A percentile compares a stretch with the other conserved stretches of the same genome.
phyloP scores from a whole-genome alignment of 2,888 invertebrate species.

The Lasius fuliginosus region DNA sequence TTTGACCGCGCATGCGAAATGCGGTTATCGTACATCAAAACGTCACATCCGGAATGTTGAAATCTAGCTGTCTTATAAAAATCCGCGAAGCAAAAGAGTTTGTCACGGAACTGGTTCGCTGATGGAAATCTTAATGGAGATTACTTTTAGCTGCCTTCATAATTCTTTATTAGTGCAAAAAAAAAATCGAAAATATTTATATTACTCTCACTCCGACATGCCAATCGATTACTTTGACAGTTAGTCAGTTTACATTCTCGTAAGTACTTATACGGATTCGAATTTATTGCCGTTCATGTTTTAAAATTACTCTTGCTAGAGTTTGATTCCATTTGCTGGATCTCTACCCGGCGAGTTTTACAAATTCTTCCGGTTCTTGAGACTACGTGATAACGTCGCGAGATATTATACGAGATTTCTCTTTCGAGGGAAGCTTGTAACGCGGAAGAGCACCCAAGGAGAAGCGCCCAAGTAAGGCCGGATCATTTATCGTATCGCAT shows the following conservation, averaged over 20 bases:
- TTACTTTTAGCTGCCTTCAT: background rate
- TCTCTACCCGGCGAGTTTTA: conserved; percentile 15
- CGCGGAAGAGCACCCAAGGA: conserved; percentile 35
- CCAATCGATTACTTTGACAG: background rate
- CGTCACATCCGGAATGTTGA: conserved; percentile 62
- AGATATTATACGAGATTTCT: conserved; percentile 62
- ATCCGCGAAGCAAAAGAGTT: background rate
- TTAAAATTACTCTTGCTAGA: background rate
- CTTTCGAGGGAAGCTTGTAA: conserved; percentile 38
- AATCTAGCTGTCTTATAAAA: conserved; percentile 21
- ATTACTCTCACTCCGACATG: background rate
- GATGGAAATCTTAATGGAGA: background rate
- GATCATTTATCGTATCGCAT: conserved; percentile 34
- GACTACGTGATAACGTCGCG: conserved; percentile 58
- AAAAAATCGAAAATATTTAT: background rate
- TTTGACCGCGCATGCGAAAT: conserved; percentile 45
- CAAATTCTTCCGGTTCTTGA: conserved; percentile 56
- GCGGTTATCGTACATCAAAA: conserved; percentile 64
- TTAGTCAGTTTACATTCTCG: background rate
- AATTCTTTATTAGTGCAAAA: background rate
- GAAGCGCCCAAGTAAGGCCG: conserved; percentile 32
- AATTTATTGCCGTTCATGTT: background rate
- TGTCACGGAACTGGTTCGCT: background rate
- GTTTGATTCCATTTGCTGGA: background rate
- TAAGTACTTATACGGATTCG: too few relatives aligned